Evolutionary conservation across 2,797 vertebrate genomes (phyloP).

Genomic region (Amazonetta brasiliensis): DNA sequence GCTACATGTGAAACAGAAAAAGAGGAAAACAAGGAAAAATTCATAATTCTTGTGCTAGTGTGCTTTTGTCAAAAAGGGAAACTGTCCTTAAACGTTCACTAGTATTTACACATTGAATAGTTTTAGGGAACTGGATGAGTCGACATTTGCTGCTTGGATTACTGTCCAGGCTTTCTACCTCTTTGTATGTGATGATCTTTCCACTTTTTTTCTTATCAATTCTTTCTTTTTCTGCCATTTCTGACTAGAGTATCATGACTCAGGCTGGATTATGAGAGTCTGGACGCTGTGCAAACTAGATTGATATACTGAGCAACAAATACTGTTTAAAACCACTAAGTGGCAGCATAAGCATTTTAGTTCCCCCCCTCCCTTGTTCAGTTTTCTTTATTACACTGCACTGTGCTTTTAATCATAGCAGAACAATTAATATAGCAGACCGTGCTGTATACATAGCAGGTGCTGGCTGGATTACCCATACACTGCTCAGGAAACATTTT

Average conservation of each 20-base stretch:
- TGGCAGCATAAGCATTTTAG: conserved; percentile 8
- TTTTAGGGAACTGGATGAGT: not conserved
- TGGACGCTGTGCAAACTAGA: not conserved
- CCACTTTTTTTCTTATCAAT: not conserved
- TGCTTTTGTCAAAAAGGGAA: not conserved
- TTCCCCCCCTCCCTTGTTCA: not conserved
- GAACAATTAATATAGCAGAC: not conserved
- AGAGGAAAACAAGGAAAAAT: not conserved
- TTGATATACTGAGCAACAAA: not conserved
- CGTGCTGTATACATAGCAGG: not conserved
- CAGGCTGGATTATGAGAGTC: not conserved
- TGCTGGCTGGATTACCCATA: not conserved
- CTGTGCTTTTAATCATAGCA: not conserved
- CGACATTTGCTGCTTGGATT: not conserved
- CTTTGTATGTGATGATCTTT: not conserved
- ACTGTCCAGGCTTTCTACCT: not conserved
- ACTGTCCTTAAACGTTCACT: not conserved
- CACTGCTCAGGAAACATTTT: not conserved
- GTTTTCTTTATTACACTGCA: not conserved
- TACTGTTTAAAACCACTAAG: conserved; percentile 4
- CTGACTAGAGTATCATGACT: not conserved
- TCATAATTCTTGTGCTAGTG: rapidly evolving
- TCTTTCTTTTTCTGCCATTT: not conserved
- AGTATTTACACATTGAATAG: rapidly evolving
- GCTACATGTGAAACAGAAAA: not conserved